These are phyloP conservation scores for Dorcus hopei DNA, from an alignment of 2,888 invertebrate genomes.

Conservation along the genomic window DNA sequence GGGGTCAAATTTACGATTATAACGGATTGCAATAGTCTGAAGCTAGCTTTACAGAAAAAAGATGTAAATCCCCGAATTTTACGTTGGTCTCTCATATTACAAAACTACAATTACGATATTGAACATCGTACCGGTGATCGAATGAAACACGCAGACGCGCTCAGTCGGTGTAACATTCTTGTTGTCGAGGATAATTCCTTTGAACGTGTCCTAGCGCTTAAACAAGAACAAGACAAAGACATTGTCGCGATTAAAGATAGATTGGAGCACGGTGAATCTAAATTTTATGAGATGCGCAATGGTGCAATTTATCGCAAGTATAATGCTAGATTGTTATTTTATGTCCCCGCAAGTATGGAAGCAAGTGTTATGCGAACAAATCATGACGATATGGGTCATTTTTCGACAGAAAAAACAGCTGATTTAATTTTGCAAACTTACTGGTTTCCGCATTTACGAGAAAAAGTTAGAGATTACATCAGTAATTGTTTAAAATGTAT, in stretches of 20 bases:
- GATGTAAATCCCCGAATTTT: conserved; percentile 34
- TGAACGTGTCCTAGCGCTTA: conserved; percentile 8
- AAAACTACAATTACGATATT: conserved; percentile 26
- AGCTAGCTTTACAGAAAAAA: conserved; percentile 35
- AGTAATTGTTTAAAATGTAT: conserved; percentile 35
- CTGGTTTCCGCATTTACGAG: conserved; percentile 36
- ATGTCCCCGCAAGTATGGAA: conserved; percentile 27
- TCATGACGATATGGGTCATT: conserved; percentile 34
- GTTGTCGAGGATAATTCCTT: conserved; percentile 7
- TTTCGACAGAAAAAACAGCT: conserved; percentile 32
- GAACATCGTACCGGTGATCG: background rate
- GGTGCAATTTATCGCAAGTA: conserved; percentile 10
- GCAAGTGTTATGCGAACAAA: conserved; percentile 23
- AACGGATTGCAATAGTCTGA: conserved; percentile 38
- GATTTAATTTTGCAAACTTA: conserved; percentile 29
- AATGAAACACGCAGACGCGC: conserved; percentile 9
- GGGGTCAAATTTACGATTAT: conserved; percentile 34
- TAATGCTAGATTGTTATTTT: conserved; percentile 15
- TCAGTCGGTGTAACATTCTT: conserved; percentile 3
- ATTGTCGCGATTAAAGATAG: conserved; percentile 6
- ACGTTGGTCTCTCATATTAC: conserved; percentile 33
- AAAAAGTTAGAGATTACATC: conserved; percentile 29
- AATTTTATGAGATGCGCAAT: conserved; percentile 5
- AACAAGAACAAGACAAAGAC: conserved; percentile 3
- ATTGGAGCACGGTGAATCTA: conserved; percentile 8